A percentile compares a stretch with the other conserved stretches of the same genome.
Conservation (phyloP, 1,140 invertebrate species). For the Macrosteles quadrilineatus region DNA sequence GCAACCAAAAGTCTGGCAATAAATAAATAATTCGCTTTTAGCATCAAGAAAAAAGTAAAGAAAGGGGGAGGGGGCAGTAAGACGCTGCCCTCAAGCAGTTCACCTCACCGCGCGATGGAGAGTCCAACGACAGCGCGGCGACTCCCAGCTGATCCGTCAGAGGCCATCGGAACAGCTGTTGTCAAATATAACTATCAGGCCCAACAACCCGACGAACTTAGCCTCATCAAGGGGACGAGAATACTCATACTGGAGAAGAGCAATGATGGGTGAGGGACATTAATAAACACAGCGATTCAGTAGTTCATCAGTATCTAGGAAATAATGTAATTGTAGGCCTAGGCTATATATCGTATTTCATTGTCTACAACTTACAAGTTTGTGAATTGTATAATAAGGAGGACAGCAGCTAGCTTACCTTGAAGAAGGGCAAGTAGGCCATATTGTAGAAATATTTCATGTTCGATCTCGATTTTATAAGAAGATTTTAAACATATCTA, state of each 20-base stretch:
- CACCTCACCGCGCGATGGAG: slow-evolving; percentile 64
- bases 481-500: no score
- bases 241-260: slow-evolving; percentile 97
- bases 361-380: no score
- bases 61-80: slow-evolving; percentile 81
- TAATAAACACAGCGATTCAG: no score
- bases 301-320: background rate
- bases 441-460: no score
- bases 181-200: slow-evolving; percentile 99
- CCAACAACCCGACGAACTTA: slow-evolving; percentile 94
- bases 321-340: no score
- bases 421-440: no score
- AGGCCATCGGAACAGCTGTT: slow-evolving; percentile 87
- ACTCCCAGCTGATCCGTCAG: slow-evolving; percentile 77
- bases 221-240: slow-evolving; percentile 85
- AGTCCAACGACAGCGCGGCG: slow-evolving; percentile 74
- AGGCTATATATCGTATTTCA: no score
- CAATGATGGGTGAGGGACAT: slow-evolving; percentile 72
- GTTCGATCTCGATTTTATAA: no score
- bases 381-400: no score
- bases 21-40: slow-evolving; percentile 47
- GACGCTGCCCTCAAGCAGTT: slow-evolving; percentile 80
- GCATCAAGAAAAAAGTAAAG: slow-evolving; percentile 92
- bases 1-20: no score
- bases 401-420: no score